A percentile compares a stretch with the other conserved stretches of the same genome.
These are phyloP conservation scores for Rhineura floridana DNA, from an alignment of 2,113 vertebrate species.

Conservation along the genomic window DNA sequence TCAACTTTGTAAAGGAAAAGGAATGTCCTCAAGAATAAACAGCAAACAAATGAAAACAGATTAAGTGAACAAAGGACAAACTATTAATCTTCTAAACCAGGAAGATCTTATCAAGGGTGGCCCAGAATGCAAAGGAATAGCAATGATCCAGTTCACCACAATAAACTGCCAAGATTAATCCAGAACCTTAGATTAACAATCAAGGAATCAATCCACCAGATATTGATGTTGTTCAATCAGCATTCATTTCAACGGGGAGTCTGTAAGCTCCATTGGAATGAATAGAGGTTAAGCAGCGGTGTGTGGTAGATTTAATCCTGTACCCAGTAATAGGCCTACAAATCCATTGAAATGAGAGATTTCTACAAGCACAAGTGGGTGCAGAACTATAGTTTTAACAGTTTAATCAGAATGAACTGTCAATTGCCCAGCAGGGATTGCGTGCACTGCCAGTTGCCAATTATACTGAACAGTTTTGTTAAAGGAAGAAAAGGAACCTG, in stretches of 20 bases:
- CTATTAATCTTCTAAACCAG: slow-evolving; percentile 49
- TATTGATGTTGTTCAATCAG: background rate
- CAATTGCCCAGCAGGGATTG: background rate
- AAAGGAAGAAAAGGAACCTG: background rate
- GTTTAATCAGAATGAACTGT: background rate
- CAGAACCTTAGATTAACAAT: slow-evolving; percentile 16
- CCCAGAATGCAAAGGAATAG: slow-evolving; percentile 40
- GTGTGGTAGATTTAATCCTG: background rate
- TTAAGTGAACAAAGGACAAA: slow-evolving; percentile 55
- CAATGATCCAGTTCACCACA: slow-evolving; percentile 33
- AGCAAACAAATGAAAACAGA: slow-evolving; percentile 56
- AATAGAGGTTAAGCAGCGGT: background rate
- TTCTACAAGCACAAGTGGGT: background rate
- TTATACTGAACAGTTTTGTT: background rate
- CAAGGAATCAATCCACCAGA: slow-evolving; percentile 31
- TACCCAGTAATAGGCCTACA: background rate
- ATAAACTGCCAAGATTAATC: slow-evolving; percentile 38
- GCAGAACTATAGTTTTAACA: background rate
- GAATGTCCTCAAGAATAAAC: slow-evolving; percentile 52
- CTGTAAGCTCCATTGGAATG: background rate
- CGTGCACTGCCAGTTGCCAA: background rate
- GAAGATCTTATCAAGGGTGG: slow-evolving; percentile 23
- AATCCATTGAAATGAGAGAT: slow-evolving; percentile 1
- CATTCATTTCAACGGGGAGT: background rate
- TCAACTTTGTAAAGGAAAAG: slow-evolving; percentile 44